These are phyloP conservation scores for Dromiciops gliroides DNA, from an alignment of 2,113 vertebrate genomes.

Conservation along the genomic window DNA sequence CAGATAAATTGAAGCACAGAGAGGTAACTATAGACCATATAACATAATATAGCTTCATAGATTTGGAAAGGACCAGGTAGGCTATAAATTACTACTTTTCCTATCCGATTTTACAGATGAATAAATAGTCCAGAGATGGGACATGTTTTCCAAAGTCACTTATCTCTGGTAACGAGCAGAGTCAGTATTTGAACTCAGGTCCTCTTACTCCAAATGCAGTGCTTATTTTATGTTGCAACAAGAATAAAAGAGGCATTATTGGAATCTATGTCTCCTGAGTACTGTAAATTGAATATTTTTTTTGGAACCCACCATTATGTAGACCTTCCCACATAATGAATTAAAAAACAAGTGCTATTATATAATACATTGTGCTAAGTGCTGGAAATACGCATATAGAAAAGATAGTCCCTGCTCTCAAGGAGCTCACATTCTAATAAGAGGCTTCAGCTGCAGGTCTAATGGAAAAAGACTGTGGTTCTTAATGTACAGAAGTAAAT, in stretches of 20 bases:
- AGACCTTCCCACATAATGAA: neutral
- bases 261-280: neutral
- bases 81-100: no score
- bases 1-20: neutral
- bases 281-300: neutral
- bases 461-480: neutral
- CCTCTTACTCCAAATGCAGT: neutral
- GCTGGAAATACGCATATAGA: neutral
- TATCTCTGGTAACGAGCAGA: neutral
- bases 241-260: neutral
- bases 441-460: neutral
- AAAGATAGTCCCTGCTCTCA: neutral
- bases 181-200: neutral
- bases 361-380: neutral
- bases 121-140: neutral
- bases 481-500: neutral
- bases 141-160: neutral
- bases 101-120: neutral
- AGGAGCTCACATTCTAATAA: neutral
- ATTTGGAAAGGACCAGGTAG: no score
- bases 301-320: neutral
- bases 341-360: neutral
- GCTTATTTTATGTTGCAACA: neutral
- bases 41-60: neutral
- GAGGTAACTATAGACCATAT: neutral